Percentiles rank a stretch among this genome's conserved stretches.
These are phyloP conservation scores for Ginglymostoma cirratum DNA, from an alignment of 2,113 vertebrate species.

Conservation along the genomic window DNA sequence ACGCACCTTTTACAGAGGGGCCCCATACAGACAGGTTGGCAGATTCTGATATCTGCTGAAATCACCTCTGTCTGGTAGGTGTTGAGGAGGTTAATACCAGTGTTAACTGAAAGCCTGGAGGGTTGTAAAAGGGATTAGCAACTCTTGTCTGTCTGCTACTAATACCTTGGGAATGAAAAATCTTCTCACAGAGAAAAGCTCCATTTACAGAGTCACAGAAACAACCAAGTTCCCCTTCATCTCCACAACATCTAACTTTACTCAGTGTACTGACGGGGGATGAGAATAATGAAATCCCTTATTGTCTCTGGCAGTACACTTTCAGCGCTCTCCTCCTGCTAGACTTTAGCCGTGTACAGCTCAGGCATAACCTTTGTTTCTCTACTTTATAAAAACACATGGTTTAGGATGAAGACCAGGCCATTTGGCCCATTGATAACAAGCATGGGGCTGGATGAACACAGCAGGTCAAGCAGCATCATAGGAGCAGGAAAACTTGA, in stretches of 20 bases:
- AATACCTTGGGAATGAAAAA: not conserved
- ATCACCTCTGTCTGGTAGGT: not conserved
- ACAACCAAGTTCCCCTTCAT: constrained; percentile 45
- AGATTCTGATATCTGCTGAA: not conserved
- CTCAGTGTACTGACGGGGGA: constrained; percentile 45
- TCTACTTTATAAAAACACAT: no score
- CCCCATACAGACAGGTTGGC: not conserved
- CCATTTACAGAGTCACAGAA: constrained; percentile 44
- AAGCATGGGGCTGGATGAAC: no score
- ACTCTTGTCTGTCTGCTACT: not conserved
- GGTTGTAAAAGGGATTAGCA: not conserved
- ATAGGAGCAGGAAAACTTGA: no score
- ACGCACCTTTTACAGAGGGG: not conserved
- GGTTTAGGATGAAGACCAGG: no score
- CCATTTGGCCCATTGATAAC: no score
- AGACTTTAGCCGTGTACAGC: not conserved
- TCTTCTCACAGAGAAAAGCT: constrained; percentile 10
- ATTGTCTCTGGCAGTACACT: not conserved
- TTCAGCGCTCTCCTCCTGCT: not conserved
- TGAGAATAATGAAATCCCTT: constrained; percentile 22
- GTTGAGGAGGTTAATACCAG: not conserved
- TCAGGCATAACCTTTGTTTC: not conserved
- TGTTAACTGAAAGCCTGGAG: not conserved
- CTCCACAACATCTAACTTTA: constrained; percentile 46
- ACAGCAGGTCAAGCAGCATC: no score